Conservation (phyloP, 2,888 invertebrate genomes). For the Sminthurides aquaticus region DNA sequence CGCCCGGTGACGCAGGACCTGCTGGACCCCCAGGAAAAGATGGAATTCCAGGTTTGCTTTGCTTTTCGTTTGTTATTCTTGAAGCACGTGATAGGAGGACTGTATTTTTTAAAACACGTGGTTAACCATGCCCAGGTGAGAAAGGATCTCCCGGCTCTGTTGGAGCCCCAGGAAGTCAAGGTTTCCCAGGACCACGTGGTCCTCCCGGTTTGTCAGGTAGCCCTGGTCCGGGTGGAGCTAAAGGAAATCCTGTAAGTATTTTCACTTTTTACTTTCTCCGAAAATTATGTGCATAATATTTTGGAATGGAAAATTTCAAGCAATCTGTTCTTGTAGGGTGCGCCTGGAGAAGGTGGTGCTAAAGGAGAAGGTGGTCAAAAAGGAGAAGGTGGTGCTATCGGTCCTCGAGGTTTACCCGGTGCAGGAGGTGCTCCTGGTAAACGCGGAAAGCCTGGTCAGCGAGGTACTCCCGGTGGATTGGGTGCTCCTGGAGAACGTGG, state of each 20-base stretch:
- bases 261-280: too few relatives aligned
- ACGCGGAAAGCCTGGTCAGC: slow-evolving; percentile 68
- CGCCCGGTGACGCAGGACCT: slow-evolving; percentile 66
- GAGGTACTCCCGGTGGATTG: slow-evolving; percentile 65
- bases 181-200: slow-evolving; percentile 74
- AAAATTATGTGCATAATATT: too few relatives aligned
- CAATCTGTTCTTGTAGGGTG: slow-evolving; percentile 58
- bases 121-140: slow-evolving; percentile 54
- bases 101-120: not conserved
- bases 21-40: slow-evolving; percentile 66
- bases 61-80: too few relatives aligned
- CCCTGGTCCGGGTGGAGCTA: slow-evolving; percentile 64
- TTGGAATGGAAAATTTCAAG: too few relatives aligned
- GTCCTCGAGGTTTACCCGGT: slow-evolving; percentile 70
- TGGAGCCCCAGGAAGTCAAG: slow-evolving; percentile 68
- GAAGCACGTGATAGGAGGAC: not conserved
- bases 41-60: slow-evolving; percentile 55
- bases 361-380: slow-evolving; percentile 71
- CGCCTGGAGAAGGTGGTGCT: slow-evolving; percentile 67
- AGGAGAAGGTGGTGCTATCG: slow-evolving; percentile 65
- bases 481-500: slow-evolving; percentile 70
- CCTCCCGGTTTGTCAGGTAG: slow-evolving; percentile 67
- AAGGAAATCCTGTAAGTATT: slow-evolving; percentile 66
- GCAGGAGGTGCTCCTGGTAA: slow-evolving; percentile 68
- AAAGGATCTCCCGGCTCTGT: slow-evolving; percentile 67